A percentile compares a stretch with the other conserved stretches of the same genome.
Evolutionary conservation across 1,140 invertebrate species (phyloP).

Genomic region (Apis florea): DNA sequence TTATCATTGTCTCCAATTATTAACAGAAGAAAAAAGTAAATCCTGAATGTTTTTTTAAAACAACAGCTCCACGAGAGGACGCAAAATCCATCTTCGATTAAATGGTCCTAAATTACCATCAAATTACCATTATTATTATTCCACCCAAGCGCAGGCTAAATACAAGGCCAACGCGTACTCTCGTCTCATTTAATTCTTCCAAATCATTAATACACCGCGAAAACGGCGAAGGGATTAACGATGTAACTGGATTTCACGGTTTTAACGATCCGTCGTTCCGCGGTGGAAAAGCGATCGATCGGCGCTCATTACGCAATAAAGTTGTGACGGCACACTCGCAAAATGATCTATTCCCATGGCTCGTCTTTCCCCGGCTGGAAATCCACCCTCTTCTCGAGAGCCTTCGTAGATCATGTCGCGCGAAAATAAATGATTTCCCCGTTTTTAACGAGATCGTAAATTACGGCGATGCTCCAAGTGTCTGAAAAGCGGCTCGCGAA

Average conservation of each 20-base stretch:
- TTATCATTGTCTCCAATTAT: too few species aligned
- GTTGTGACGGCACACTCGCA: not conserved
- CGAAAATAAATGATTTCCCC: constrained; percentile 60
- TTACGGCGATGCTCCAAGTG: constrained; percentile 41
- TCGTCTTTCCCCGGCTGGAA: constrained; percentile 11
- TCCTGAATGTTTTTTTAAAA: too few species aligned
- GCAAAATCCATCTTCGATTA: too few species aligned
- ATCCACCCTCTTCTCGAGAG: constrained; percentile 17
- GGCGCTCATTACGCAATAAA: constrained; percentile 42
- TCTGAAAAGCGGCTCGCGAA: constrained; percentile 36
- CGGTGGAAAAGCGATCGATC: constrained; percentile 9
- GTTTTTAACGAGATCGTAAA: constrained; percentile 65
- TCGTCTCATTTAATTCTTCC: constrained; percentile 52
- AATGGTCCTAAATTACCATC: not conserved
- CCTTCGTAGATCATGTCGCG: constrained; percentile 48
- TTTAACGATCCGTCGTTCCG: constrained; percentile 18
- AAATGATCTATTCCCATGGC: constrained; percentile 31
- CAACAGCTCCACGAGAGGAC: too few species aligned
- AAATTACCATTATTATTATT: constrained; percentile 1
- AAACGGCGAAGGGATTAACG: constrained; percentile 20
- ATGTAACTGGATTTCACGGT: constrained; percentile 32
- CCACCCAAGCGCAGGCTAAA: not conserved
- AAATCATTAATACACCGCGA: constrained; percentile 32
- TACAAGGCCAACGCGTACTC: not conserved
- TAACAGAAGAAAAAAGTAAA: too few species aligned